A percentile compares a stretch with the other conserved stretches of the same genome.
Conservation (phyloP, 92 coral and sea anemone species). For the Zoanthus gigantus region DNA sequence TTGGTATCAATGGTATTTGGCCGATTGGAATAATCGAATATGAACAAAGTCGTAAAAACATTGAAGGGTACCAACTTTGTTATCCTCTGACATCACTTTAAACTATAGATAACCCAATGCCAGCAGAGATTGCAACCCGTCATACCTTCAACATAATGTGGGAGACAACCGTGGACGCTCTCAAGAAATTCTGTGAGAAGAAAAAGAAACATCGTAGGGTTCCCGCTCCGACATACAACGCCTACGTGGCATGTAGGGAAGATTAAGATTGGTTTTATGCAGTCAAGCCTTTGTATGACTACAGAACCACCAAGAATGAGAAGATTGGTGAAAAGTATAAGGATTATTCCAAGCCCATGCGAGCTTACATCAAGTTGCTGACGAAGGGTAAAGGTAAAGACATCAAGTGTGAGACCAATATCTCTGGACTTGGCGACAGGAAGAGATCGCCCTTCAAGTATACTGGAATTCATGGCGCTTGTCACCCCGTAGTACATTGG, state of each 20-base stretch:
- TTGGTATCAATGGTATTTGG: no score
- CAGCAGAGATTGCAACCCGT: neutral
- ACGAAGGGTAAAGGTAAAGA: no score
- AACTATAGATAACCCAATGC: neutral
- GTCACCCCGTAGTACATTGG: neutral
- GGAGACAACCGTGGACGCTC: no score
- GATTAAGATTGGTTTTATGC: neutral
- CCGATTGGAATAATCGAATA: no score
- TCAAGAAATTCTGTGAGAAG: no score
- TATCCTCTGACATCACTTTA: no score
- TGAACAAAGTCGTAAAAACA: no score
- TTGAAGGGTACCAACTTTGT: neutral
- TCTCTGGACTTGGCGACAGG: neutral
- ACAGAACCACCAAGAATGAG: neutral
- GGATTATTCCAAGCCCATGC: neutral
- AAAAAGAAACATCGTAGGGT: no score
- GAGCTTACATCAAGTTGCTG: no score
- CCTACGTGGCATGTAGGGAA: neutral
- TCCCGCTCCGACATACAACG: neutral
- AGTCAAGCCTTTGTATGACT: neutral
- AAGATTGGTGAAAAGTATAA: neutral
- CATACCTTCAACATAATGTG: neutral
- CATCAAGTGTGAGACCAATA: neutral
- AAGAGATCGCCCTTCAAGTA: no score
- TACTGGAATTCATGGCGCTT: neutral